phyloP scores from a whole-genome alignment of 2,113 vertebrate species.

The Typhlomys cinereus region DNA sequence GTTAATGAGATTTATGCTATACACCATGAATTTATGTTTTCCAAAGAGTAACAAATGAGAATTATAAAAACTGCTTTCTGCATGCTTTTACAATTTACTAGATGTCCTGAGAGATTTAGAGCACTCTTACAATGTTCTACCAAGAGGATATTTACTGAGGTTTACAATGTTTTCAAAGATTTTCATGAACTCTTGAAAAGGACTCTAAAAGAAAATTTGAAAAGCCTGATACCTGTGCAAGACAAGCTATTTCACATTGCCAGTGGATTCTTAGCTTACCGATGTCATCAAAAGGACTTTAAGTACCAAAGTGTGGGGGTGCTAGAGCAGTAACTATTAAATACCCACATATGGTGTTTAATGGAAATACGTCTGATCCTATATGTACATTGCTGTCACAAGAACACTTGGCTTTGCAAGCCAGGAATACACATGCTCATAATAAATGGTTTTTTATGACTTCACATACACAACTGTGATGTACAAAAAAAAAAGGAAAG shows the following conservation, averaged over 20 bases:
- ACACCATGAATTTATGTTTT: neutral
- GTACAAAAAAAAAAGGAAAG: conserved; percentile 62
- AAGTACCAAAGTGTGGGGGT: neutral
- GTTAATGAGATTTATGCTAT: neutral
- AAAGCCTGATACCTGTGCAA: neutral
- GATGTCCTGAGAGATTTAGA: neutral
- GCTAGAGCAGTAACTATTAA: conserved; percentile 51
- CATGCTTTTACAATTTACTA: neutral
- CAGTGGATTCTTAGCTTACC: neutral
- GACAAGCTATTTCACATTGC: neutral
- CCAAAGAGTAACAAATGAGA: neutral
- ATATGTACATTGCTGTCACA: conserved; percentile 62
- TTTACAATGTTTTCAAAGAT: neutral
- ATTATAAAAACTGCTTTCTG: neutral
- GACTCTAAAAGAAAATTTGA: neutral
- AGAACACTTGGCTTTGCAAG: conserved; percentile 62
- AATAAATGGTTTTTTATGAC: conserved; percentile 76
- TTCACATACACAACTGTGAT: conserved; percentile 63
- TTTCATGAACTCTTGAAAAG: neutral
- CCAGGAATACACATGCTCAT: conserved; percentile 67
- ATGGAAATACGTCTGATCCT: conserved; percentile 60
- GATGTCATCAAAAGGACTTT: neutral
- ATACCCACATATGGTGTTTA: conserved; percentile 69
- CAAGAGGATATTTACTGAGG: neutral
- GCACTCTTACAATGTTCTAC: neutral